Evolutionary conservation across 2,113 vertebrate genomes (phyloP).

Genomic region (Anguilla japonica): DNA sequence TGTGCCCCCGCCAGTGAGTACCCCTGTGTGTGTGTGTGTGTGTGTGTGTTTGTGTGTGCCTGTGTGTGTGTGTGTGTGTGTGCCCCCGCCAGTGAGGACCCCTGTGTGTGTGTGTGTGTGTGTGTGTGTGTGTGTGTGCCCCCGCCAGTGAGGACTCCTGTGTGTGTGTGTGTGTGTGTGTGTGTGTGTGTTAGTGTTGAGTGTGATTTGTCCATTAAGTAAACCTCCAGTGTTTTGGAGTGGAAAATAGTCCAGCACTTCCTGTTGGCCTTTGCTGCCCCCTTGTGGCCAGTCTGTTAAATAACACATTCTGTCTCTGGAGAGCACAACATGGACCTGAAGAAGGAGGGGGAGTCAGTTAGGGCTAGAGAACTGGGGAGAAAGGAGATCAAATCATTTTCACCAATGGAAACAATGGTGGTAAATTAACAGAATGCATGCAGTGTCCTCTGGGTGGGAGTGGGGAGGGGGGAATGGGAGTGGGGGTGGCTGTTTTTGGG

Average conservation of each 20-base stretch:
- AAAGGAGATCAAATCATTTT: background rate
- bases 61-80: too few relatives aligned
- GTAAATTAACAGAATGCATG: too few relatives aligned
- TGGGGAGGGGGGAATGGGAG: too few relatives aligned
- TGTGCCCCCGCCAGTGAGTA: too few relatives aligned
- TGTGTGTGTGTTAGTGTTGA: background rate
- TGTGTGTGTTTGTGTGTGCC: too few relatives aligned
- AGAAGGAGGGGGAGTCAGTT: background rate
- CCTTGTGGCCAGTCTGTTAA: slow-evolving; percentile 49
- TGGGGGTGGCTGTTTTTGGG: too few relatives aligned
- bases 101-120: background rate
- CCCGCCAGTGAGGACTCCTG: slow-evolving; percentile 75
- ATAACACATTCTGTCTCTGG: background rate
- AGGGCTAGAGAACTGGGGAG: background rate
- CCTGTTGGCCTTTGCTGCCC: slow-evolving; percentile 47
- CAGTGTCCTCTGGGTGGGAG: too few relatives aligned
- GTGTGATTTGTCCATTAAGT: background rate
- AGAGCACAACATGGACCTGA: background rate
- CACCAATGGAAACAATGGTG: too few relatives aligned
- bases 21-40: too few relatives aligned
- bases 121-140: slow-evolving; percentile 58
- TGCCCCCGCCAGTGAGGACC: too few relatives aligned
- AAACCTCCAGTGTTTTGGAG: background rate
- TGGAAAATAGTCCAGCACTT: background rate
- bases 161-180: slow-evolving; percentile 32